Evolutionary conservation across 2,113 vertebrate species (phyloP), one percentile per base, ranked within the genome.

Genomic region (Sturnus vulgaris): DNA sequence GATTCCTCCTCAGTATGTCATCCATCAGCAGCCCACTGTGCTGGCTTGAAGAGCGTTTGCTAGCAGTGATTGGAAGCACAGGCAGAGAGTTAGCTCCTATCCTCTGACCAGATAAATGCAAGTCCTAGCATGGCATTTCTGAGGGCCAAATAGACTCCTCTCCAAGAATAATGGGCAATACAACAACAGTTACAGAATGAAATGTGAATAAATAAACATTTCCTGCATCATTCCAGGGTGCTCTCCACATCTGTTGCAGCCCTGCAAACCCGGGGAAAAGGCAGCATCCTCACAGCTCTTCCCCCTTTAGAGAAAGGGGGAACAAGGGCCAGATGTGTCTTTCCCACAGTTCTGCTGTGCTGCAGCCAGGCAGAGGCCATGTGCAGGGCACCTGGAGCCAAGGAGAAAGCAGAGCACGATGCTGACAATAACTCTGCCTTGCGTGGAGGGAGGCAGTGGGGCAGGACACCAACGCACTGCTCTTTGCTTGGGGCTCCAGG

Each of bases 401-500:
- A 73, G 64, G 37, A 91, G 59, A 91, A 72, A 76, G 82, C 66
- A 52, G 85, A 73, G 31, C 0, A 0, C 1, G 40, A 37, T 27
- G 59, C 76, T 76, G 80, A 92, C 33, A 94, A 93, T 78, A 94
- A 70, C 44, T 46, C 55, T 52, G 87, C 76, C 76, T 88, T 2
- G 7, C 0, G 0, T 28, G 47, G 70, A 52, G 50, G 50, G 16
- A 52, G 50, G 27, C 50, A 17, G 50, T 70, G 71, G 56, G 71
- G 63, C 55, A 37, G 35, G 55, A 70, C 78, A 68, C 56, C 60
- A 79, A 53, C 0, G 0, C 7, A 7, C 65, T 0, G 0, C 70
- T 55, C 75, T 44, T 60, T 49, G 90, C 88, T 39, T 0, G 1
- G 61, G 65, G 73, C 65, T 78, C 61, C 50, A 56, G 25, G 35